Conservation (phyloP, 2,113 vertebrate genomes). For the Cottus gobio region DNA sequence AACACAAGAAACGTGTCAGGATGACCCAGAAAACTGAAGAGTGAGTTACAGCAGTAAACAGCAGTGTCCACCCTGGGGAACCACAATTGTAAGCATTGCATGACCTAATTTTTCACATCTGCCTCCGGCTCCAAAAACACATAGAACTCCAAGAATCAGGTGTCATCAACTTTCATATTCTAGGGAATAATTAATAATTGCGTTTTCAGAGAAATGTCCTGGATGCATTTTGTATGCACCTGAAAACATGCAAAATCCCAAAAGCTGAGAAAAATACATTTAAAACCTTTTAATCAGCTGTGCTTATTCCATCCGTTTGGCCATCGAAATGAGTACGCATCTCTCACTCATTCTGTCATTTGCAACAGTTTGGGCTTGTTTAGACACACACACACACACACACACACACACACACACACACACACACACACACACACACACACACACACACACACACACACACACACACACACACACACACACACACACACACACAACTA, state of each 20-base stretch:
- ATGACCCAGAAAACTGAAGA: conserved; percentile 64
- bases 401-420: neutral
- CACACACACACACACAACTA: neutral
- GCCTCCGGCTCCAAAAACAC: conserved; percentile 31
- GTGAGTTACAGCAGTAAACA: conserved; percentile 32
- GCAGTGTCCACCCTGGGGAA: conserved; percentile 48
- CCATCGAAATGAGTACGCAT: conserved; percentile 8
- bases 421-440: neutral
- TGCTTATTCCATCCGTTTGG: conserved; percentile 5
- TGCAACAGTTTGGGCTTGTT: no score
- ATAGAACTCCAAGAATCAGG: conserved; percentile 12
- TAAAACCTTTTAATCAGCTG: neutral
- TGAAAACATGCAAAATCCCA: neutral
- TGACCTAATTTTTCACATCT: conserved; percentile 62
- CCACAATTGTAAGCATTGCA: conserved; percentile 29
- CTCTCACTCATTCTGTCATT: conserved; percentile 30
- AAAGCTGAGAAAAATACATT: neutral
- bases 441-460: neutral
- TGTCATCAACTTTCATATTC: neutral
- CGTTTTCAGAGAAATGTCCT: neutral
- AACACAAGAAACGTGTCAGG: conserved; percentile 45
- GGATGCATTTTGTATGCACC: neutral
- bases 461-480: neutral
- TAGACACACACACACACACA: neutral
- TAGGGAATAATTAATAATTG: neutral